These are phyloP conservation scores for Danio kyathit DNA, from an alignment of 2,797 vertebrate species.

Conservation along the genomic window DNA sequence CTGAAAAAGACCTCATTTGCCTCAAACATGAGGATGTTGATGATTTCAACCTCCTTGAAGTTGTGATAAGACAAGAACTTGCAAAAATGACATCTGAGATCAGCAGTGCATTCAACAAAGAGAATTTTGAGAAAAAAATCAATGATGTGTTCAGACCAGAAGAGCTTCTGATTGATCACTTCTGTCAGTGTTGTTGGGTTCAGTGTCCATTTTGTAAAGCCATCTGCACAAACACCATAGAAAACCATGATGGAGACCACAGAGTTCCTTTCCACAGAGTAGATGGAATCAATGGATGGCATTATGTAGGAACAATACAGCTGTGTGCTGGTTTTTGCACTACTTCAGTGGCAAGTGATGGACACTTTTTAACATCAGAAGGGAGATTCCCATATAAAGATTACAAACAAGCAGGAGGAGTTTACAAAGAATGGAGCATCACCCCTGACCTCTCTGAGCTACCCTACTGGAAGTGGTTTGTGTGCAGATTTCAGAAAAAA, in stretches of 20 bases:
- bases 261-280: constrained; percentile 21
- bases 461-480: no score
- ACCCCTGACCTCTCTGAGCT: constrained; percentile 6
- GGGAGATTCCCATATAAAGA: background rate
- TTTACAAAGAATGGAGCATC: background rate
- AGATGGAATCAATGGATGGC: fast-evolving
- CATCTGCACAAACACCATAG: constrained; percentile 29
- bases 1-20: no score
- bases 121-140: no score
- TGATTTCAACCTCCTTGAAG: background rate
- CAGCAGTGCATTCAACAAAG: no score
- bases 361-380: background rate
- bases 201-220: constrained; percentile 51
- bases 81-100: background rate
- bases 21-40: background rate
- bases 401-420: constrained; percentile 10
- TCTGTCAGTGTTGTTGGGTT: constrained; percentile 45
- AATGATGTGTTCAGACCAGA: background rate
- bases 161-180: background rate
- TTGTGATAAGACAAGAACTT: background rate
- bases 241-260: background rate
- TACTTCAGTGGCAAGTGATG: background rate
- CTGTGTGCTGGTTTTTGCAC: background rate
- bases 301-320: background rate
- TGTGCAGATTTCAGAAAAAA: background rate